A percentile compares a stretch with the other conserved stretches of the same genome.
Evolutionary conservation across 2,888 invertebrate species (phyloP).

Genomic region (Cylindroiulus punctatus): DNA sequence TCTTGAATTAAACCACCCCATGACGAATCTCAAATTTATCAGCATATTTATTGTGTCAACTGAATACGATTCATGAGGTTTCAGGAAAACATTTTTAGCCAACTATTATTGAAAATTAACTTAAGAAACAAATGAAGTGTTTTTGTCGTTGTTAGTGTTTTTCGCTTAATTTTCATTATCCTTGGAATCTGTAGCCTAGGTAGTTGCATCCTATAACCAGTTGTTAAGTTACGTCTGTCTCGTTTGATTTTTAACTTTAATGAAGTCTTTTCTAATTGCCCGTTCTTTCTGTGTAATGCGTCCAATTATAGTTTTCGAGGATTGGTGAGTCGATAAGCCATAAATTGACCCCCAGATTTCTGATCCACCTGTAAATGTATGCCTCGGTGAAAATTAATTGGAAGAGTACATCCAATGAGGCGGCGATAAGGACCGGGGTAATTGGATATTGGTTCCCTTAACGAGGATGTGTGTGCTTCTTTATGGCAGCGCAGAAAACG

Average conservation of each 20-base stretch:
- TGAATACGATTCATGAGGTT: too few relatives aligned
- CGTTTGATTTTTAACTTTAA: conserved; percentile 30
- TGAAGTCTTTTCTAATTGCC: conserved; percentile 15
- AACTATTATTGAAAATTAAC: neutral
- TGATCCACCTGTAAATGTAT: neutral
- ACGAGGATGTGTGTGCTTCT: neutral
- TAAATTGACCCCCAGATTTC: conserved; percentile 38
- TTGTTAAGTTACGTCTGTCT: neutral
- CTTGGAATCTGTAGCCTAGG: neutral
- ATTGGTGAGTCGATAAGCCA: conserved; percentile 3
- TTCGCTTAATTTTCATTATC: neutral
- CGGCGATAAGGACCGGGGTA: conserved; percentile 9
- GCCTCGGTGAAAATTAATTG: conserved; percentile 27
- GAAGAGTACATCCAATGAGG: conserved; percentile 36
- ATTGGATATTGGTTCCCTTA: conserved; percentile 35
- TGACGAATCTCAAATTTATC: too few relatives aligned
- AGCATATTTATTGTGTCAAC: too few relatives aligned
- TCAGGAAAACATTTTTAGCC: too few relatives aligned
- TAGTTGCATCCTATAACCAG: neutral
- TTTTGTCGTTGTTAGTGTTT: neutral
- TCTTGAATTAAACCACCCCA: too few relatives aligned
- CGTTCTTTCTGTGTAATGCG: conserved; percentile 30
- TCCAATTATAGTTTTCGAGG: conserved; percentile 16
- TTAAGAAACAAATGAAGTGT: neutral
- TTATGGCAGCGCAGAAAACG: neutral